A percentile compares a stretch with the other conserved stretches of the same genome.
phyloP scores from a whole-genome alignment of 2,888 invertebrate genomes.

The Standfussiana lucernea region DNA sequence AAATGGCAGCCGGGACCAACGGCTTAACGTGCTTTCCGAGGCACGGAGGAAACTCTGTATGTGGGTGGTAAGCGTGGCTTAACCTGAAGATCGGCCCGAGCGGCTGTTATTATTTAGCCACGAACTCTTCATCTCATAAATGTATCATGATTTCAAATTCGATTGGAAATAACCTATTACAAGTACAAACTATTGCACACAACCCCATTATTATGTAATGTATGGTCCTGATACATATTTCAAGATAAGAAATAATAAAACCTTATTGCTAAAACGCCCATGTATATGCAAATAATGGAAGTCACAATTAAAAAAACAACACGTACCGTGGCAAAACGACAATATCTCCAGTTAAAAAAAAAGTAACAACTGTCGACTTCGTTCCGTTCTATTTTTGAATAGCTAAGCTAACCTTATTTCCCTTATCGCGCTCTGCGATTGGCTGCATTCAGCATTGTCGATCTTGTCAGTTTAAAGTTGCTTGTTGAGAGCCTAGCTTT shows the following conservation, averaged over 20 bases:
- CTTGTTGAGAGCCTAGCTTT: no score
- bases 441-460: slow-evolving; percentile 25
- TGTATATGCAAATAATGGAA: slow-evolving; percentile 44
- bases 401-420: slow-evolving; percentile 55
- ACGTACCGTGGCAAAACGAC: slow-evolving; percentile 21
- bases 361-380: slow-evolving; percentile 40
- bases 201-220: slow-evolving; percentile 31
- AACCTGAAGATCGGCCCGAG: no score
- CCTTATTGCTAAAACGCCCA: slow-evolving; percentile 27
- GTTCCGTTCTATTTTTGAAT: slow-evolving; percentile 59
- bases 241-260: slow-evolving; percentile 48
- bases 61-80: no score
- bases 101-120: no score
- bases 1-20: no score
- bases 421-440: slow-evolving; percentile 42
- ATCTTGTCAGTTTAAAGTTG: slow-evolving; percentile 27
- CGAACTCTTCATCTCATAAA: no score
- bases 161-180: slow-evolving; percentile 7
- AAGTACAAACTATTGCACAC: not conserved
- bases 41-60: no score
- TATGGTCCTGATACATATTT: slow-evolving; percentile 52
- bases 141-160: not conserved
- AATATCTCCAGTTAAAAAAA: slow-evolving; percentile 42
- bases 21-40: no score
- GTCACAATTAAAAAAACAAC: slow-evolving; percentile 8